Evolutionary conservation across 2,888 invertebrate species (phyloP).

Genomic region (Hymenopus coronatus): DNA sequence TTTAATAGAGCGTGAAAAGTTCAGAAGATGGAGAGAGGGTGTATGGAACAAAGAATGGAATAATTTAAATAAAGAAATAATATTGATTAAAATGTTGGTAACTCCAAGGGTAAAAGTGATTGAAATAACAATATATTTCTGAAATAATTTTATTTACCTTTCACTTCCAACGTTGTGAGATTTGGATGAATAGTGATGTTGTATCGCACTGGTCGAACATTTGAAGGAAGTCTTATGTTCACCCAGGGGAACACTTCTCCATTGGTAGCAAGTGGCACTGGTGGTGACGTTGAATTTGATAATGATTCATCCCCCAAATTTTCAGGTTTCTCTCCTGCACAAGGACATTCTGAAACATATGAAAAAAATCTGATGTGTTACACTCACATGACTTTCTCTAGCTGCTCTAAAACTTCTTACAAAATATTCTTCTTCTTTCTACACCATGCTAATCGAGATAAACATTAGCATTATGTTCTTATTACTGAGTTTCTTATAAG

Average conservation of each 20-base stretch:
- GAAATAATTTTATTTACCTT: conserved; percentile 58
- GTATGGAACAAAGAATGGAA: too few relatives aligned
- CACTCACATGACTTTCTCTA: too few relatives aligned
- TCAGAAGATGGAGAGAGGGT: not conserved
- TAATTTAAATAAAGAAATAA: too few relatives aligned
- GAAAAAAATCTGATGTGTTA: too few relatives aligned
- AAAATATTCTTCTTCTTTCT: too few relatives aligned
- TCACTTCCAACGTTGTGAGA: conserved; percentile 81
- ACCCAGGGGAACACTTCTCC: conserved; percentile 77
- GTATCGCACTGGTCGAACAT: conserved; percentile 78
- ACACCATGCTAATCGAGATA: too few relatives aligned
- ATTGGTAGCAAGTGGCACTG: conserved; percentile 68
- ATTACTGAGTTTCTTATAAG: too few relatives aligned
- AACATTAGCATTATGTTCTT: too few relatives aligned
- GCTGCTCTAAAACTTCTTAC: too few relatives aligned
- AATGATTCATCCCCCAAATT: conserved; percentile 53
- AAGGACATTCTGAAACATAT: conserved; percentile 61
- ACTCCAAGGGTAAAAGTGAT: too few relatives aligned
- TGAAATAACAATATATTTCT: not conserved
- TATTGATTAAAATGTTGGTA: too few relatives aligned
- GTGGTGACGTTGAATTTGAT: conserved; percentile 56
- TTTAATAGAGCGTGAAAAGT: not conserved
- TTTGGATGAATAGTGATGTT: conserved; percentile 90
- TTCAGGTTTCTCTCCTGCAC: conserved; percentile 63
- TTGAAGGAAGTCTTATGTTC: conserved; percentile 72